Percentiles rank a stretch among this genome's conserved stretches.
Evolutionary conservation across 2,113 vertebrate genomes (phyloP).

Genomic region (Dipodomys merriami): DNA sequence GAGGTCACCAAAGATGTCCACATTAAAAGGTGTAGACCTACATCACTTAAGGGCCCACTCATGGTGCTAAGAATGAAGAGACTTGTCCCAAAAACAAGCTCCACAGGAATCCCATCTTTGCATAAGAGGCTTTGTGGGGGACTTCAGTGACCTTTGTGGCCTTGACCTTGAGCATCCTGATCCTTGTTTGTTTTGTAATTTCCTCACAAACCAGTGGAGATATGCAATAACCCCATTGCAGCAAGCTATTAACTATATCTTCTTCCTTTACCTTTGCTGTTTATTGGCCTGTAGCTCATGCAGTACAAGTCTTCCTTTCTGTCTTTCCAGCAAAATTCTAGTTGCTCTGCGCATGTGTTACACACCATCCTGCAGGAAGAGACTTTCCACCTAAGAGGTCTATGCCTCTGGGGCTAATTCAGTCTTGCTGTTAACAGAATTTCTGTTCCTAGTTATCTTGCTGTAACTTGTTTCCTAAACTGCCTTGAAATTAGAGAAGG

Average conservation of each 20-base stretch:
- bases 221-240: no score
- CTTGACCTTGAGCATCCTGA: not conserved
- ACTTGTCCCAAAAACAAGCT: fast-evolving
- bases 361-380: not conserved
- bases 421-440: not conserved
- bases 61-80: not conserved
- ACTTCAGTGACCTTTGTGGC: not conserved
- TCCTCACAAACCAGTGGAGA: not conserved
- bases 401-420: not conserved
- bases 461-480: not conserved
- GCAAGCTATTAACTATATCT: not conserved
- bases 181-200: not conserved
- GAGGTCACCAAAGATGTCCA: not conserved
- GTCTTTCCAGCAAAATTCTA: not conserved
- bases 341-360: not conserved
- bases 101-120: not conserved
- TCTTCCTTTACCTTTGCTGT: not conserved
- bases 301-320: not conserved
- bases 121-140: not conserved
- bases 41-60: not conserved
- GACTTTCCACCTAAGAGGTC: not conserved
- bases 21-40: not conserved
- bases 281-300: not conserved
- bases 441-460: not conserved
- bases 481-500: not conserved